Evolutionary conservation across 1,140 invertebrate genomes (phyloP).

Genomic region (Pemphigus obesinymphae): DNA sequence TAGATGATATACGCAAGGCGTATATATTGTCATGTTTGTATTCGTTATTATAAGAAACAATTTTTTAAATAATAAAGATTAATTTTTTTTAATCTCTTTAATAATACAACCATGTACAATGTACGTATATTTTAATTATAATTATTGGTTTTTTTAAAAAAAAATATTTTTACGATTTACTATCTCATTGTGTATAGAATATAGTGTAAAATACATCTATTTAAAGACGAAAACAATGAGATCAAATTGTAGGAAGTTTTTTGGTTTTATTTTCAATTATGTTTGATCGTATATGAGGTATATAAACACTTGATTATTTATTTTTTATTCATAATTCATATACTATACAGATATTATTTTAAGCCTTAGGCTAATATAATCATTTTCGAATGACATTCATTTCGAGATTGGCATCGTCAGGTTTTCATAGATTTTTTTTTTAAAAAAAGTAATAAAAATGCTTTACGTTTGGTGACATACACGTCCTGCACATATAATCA

Average conservation of each 20-base stretch:
- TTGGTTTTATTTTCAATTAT: not conserved
- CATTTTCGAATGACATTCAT: not conserved
- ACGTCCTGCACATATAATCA: not conserved
- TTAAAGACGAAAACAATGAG: not conserved
- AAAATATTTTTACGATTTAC: not conserved
- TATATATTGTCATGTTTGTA: too few relatives aligned
- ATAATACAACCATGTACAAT: too few relatives aligned
- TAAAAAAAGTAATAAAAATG: not conserved
- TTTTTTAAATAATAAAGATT: not conserved
- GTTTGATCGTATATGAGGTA: not conserved
- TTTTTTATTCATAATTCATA: not conserved
- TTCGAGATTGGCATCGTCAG: not conserved
- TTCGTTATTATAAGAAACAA: not conserved
- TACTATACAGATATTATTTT: not conserved
- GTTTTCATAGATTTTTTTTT: not conserved
- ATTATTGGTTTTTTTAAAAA: not conserved
- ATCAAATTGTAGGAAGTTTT: slow-evolving; percentile 8
- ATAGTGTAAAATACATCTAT: not conserved
- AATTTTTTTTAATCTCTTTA: not conserved
- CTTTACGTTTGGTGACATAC: too few relatives aligned
- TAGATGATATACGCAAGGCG: too few relatives aligned
- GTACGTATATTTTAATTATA: not conserved
- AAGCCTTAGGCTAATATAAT: not conserved
- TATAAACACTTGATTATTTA: slow-evolving; percentile 1
- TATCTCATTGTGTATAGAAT: not conserved